Evolutionary conservation across 1,140 invertebrate species (phyloP).

Genomic region (Drosophila punjabiensis): DNA sequence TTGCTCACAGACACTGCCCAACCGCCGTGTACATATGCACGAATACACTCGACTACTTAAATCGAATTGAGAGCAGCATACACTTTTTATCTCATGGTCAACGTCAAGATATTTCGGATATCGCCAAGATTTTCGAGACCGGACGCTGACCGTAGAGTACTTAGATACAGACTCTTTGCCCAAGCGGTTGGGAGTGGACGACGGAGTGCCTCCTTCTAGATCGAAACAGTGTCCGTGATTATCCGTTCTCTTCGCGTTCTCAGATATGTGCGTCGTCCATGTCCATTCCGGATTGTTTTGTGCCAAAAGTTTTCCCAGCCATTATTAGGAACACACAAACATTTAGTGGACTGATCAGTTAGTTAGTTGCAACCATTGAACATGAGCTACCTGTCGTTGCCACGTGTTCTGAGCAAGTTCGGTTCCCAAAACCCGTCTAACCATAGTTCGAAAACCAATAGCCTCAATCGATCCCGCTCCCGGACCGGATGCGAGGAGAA

Average conservation of each 20-base stretch:
- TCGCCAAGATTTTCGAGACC: slow-evolving; percentile 52
- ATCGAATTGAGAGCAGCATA: slow-evolving; percentile 65
- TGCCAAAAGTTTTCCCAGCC: slow-evolving; percentile 9
- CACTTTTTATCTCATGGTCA: slow-evolving; percentile 77
- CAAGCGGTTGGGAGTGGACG: slow-evolving; percentile 29
- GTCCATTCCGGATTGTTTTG: slow-evolving; percentile 16
- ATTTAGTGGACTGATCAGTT: slow-evolving; percentile 19
- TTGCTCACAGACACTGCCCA: slow-evolving; percentile 32
- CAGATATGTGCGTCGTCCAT: slow-evolving; percentile 30
- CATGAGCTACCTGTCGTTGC: slow-evolving; percentile 77
- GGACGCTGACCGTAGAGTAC: slow-evolving; percentile 36
- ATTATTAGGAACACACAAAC: neutral
- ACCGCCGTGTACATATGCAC: slow-evolving; percentile 29
- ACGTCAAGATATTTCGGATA: slow-evolving; percentile 64
- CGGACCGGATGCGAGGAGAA: slow-evolving; percentile 46
- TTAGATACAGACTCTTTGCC: slow-evolving; percentile 42
- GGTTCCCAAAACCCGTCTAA: slow-evolving; percentile 46
- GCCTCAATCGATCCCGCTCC: slow-evolving; percentile 58
- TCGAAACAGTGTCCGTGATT: slow-evolving; percentile 1
- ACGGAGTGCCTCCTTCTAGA: slow-evolving; percentile 13
- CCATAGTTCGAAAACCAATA: slow-evolving; percentile 62
- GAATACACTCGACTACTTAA: slow-evolving; percentile 37
- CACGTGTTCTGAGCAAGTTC: slow-evolving; percentile 50
- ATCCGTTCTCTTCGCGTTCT: neutral
- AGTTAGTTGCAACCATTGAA: slow-evolving; percentile 11